Evolutionary conservation across 1,140 invertebrate genomes (phyloP), one percentile per base, ranked within the genome.

Genomic region (Drosophila bipectinata): DNA sequence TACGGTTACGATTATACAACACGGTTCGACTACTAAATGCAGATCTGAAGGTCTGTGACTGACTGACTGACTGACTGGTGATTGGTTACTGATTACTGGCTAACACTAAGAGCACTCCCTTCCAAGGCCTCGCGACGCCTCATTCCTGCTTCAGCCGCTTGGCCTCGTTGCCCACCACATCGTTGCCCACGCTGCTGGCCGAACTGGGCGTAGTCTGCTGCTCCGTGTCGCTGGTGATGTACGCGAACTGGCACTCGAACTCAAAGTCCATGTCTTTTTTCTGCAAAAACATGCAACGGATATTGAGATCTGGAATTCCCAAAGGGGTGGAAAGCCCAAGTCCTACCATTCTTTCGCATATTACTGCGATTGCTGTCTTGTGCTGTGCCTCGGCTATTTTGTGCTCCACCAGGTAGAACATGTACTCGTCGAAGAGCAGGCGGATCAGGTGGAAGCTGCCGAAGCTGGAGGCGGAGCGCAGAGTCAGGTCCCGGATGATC

Each of bases 381-480:
- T 96, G 96, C 39, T 96, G 96, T 26, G 97, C 97, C 88, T 96
- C 94, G 18, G 99, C 98, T 24, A 99, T 98, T 92, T 98, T 96
- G 92, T 98, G 97, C 92, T 99, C 99, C 76, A 99, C 97, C 72
- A 99, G 94, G 92, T 99, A 99, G 93, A 99, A 99, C 96, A 99
- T 99, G 92, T 99, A 99, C 92, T 99, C 99, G 92, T 99, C 98
- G 92, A 98, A 99, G 18, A 99, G 93, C 72, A 99, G 93, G 47
- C 98, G 95, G 84, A 99, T 98, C 48, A 99, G 94, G 93, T 99
- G 99, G 93, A 99, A 99, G 59, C 98, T 99, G 37, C 99, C 99
- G 93, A 99, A 99, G 92, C 98, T 99, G 9, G 98, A 97, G 21
- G 99, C 98, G 73, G 98, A 99, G 85, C 98, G 94, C 52, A 99